These are phyloP conservation scores for Callocephalon fimbriatum DNA, from an alignment of 2,113 vertebrate species.

Conservation along the genomic window DNA sequence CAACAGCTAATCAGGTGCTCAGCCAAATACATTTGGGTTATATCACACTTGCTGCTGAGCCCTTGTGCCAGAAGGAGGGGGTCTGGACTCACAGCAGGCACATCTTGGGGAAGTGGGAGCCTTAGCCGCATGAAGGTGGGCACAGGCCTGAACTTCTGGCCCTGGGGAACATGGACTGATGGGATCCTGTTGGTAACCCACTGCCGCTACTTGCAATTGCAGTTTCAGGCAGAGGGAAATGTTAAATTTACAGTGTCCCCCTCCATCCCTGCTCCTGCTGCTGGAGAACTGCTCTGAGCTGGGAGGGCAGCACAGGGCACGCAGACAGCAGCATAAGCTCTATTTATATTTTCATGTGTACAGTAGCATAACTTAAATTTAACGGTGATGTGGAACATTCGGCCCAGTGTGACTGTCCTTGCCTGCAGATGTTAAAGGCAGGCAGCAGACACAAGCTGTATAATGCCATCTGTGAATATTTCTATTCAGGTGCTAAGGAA, in stretches of 20 bases:
- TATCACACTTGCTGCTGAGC: background rate
- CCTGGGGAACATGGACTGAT: rapidly evolving
- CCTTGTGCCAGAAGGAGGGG: background rate
- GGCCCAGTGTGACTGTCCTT: background rate
- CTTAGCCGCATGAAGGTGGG: background rate
- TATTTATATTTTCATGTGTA: background rate
- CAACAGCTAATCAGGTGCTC: background rate
- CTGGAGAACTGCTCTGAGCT: background rate
- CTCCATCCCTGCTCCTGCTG: background rate
- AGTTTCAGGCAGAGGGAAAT: background rate
- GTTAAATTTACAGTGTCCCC: background rate
- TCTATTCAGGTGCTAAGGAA: background rate
- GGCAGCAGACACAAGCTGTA: background rate
- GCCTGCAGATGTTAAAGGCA: background rate
- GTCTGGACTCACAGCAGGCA: rapidly evolving
- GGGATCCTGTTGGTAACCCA: background rate
- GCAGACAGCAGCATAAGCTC: rapidly evolving
- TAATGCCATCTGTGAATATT: background rate
- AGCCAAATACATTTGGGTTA: background rate
- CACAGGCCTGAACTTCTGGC: background rate
- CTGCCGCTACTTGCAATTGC: background rate
- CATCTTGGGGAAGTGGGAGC: background rate
- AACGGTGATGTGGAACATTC: background rate
- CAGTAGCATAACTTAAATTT: background rate
- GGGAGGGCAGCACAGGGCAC: background rate